A percentile compares a stretch with the other conserved stretches of the same genome.
Evolutionary conservation across 2,113 vertebrate species (phyloP).

Genomic region (Alligator mississippiensis): DNA sequence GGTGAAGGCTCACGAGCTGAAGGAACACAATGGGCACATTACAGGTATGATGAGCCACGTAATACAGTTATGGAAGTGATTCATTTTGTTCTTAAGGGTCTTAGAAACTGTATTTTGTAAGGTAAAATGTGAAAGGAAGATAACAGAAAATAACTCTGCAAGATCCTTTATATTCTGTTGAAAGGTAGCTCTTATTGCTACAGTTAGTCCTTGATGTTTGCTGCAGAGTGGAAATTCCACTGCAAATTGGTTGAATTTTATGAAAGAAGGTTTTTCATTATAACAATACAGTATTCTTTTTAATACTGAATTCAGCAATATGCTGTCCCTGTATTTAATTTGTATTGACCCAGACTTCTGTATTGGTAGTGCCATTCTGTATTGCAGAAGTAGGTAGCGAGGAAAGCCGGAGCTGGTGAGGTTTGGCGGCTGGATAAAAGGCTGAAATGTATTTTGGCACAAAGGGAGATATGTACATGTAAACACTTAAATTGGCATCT

Average conservation of each 20-base stretch:
- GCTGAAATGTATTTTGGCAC: background rate
- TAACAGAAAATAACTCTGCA: background rate
- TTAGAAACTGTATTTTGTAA: background rate
- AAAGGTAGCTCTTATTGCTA: background rate
- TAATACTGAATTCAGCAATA: background rate
- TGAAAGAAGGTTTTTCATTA: background rate
- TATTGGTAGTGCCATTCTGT: background rate
- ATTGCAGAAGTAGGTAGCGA: background rate
- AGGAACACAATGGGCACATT: conserved; percentile 98
- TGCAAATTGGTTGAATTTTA: background rate
- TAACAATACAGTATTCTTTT: background rate
- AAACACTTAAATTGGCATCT: background rate
- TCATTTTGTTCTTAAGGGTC: background rate
- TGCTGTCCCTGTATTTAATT: background rate
- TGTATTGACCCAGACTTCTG: background rate
- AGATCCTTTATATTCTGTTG: background rate
- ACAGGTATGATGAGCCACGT: conserved; percentile 82
- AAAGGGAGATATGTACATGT: background rate
- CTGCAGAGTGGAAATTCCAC: background rate
- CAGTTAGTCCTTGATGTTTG: background rate
- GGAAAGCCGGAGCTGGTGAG: background rate
- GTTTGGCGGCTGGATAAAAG: background rate
- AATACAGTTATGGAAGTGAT: background rate
- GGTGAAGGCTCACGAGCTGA: conserved; percentile 96
- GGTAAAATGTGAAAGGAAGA: background rate